Conservation (phyloP, 2,888 invertebrate species). For the Polymixis lichenea region DNA sequence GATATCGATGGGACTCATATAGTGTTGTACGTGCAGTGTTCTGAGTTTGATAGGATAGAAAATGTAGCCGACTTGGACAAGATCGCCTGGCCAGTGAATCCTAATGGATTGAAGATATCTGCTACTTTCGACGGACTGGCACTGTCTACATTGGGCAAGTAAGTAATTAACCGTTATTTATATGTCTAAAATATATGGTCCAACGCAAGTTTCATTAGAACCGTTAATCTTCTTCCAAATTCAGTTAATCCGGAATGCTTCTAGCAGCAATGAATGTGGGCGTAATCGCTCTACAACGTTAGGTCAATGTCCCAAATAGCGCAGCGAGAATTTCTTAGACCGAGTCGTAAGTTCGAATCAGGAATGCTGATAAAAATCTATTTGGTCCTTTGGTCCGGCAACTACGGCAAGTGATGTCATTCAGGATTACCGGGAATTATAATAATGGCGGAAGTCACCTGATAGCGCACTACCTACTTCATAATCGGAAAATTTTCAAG, state of each 20-base stretch:
- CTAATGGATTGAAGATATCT: slow-evolving; percentile 84
- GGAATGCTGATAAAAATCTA: slow-evolving; percentile 23
- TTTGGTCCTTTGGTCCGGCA: slow-evolving; percentile 13
- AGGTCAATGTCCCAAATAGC: slow-evolving; percentile 56
- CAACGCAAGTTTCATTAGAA: slow-evolving; percentile 13
- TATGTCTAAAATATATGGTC: slow-evolving; percentile 18
- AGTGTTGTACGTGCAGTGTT: slow-evolving; percentile 86
- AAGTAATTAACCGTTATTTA: slow-evolving; percentile 71
- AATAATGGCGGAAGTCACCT: slow-evolving; percentile 15
- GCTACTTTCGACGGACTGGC: slow-evolving; percentile 85
- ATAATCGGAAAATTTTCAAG: slow-evolving; percentile 23
- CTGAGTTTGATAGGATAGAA: slow-evolving; percentile 81
- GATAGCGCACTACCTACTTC: slow-evolving; percentile 4
- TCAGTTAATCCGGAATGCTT: slow-evolving; percentile 50
- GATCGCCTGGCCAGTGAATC: slow-evolving; percentile 86
- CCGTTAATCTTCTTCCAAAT: slow-evolving; percentile 52
- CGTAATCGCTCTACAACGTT: slow-evolving; percentile 50
- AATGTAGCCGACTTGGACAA: slow-evolving; percentile 85
- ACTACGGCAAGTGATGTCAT: slow-evolving; percentile 16
- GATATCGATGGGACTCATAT: slow-evolving; percentile 83
- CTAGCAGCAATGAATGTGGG: slow-evolving; percentile 42
- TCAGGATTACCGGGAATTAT: slow-evolving; percentile 5
- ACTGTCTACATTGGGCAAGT: slow-evolving; percentile 86
- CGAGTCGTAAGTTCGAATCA: slow-evolving; percentile 43
- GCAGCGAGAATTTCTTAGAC: slow-evolving; percentile 24